Evolutionary conservation across 2,888 invertebrate genomes (phyloP).

Genomic region (Agrochola macilenta): DNA sequence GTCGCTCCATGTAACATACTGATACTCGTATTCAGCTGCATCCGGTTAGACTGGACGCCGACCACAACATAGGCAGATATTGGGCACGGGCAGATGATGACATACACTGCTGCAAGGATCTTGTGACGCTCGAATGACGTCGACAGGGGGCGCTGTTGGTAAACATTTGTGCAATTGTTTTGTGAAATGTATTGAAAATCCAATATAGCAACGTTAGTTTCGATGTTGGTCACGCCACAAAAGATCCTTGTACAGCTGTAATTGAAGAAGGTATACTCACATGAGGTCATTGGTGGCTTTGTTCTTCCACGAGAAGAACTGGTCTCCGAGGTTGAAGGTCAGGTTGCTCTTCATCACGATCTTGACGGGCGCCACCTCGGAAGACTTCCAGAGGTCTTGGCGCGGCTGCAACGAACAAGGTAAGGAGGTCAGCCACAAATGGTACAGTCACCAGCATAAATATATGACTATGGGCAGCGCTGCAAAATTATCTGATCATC

Average conservation of each 20-base stretch:
- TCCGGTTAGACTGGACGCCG: too few species aligned
- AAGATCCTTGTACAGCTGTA: neutral
- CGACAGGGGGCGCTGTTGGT: too few species aligned
- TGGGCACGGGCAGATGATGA: too few species aligned
- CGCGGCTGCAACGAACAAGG: slow-evolving; percentile 7
- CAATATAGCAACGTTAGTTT: neutral
- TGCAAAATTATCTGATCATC: too few species aligned
- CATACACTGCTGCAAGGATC: too few species aligned
- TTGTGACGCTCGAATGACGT: too few species aligned
- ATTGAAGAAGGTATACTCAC: slow-evolving; percentile 68
- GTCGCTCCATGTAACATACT: too few species aligned
- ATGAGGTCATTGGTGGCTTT: slow-evolving; percentile 67
- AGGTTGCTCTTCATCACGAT: slow-evolving; percentile 84
- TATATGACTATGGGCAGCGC: too few species aligned
- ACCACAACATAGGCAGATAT: too few species aligned
- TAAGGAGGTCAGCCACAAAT: neutral
- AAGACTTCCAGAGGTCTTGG: neutral
- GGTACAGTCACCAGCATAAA: too few species aligned
- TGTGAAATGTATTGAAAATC: neutral
- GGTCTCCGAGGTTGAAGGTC: slow-evolving; percentile 84
- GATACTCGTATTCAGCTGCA: too few species aligned
- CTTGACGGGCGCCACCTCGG: slow-evolving; percentile 73
- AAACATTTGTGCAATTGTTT: neutral
- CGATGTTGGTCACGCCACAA: neutral
- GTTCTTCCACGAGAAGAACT: slow-evolving; percentile 78